Conservation (phyloP, 2,888 invertebrate species). For the Xylota sylvarum region DNA sequence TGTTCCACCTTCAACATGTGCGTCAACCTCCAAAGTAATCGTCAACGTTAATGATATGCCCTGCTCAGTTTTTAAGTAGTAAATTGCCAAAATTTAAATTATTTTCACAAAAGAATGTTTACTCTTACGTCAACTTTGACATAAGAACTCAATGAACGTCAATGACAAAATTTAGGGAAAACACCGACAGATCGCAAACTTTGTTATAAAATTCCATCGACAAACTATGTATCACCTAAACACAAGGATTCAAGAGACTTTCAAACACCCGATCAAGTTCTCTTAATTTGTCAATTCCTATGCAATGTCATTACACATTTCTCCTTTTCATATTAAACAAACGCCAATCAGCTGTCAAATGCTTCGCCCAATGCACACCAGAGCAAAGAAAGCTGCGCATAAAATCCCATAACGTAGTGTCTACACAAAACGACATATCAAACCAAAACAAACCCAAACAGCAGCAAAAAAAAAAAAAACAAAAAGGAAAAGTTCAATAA, state of each 20-base stretch:
- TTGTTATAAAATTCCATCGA: neutral
- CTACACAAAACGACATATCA: slow-evolving; percentile 24
- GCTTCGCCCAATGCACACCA: neutral
- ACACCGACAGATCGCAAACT: neutral
- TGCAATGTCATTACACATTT: neutral
- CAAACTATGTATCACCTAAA: slow-evolving; percentile 4
- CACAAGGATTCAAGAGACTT: slow-evolving; percentile 5
- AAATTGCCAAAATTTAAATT: slow-evolving; percentile 11
- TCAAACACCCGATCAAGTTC: slow-evolving; percentile 12
- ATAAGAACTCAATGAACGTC: slow-evolving; percentile 23
- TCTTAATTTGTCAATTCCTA: slow-evolving; percentile 21
- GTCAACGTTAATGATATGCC: neutral
- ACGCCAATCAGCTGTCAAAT: slow-evolving; percentile 57
- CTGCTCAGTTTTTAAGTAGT: neutral
- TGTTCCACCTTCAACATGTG: slow-evolving; percentile 4
- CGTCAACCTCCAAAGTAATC: slow-evolving; percentile 11
- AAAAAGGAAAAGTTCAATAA: slow-evolving; percentile 50
- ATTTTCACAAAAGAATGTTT: slow-evolving; percentile 8
- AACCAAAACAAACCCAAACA: slow-evolving; percentile 38
- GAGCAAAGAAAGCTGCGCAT: neutral
- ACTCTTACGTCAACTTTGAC: slow-evolving; percentile 17
- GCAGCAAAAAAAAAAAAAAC: neutral
- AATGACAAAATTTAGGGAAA: slow-evolving; percentile 11
- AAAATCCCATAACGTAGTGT: neutral
- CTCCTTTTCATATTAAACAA: neutral